Evolutionary conservation across 2,888 invertebrate species (phyloP).

Genomic region (Rhingia rostrata): DNA sequence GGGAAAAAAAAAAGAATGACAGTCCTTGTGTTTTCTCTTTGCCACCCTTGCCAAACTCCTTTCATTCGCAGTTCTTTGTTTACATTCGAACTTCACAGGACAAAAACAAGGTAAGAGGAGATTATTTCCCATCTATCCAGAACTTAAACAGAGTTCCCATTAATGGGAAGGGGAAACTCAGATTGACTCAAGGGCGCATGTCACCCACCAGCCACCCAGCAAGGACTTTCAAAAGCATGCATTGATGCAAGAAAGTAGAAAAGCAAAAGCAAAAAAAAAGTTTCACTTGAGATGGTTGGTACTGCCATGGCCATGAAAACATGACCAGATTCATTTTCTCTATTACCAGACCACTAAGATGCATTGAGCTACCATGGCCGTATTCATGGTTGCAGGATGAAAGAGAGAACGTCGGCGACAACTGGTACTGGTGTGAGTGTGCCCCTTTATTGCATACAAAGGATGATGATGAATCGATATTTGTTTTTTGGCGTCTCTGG

Average conservation of each 20-base stretch:
- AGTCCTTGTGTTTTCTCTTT: slow-evolving; percentile 18
- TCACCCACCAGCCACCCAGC: slow-evolving; percentile 21
- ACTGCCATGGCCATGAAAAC: slow-evolving; percentile 59
- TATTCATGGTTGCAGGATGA: slow-evolving; percentile 36
- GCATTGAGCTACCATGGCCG: slow-evolving; percentile 18
- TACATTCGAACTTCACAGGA: slow-evolving; percentile 47
- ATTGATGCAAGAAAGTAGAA: slow-evolving; percentile 2
- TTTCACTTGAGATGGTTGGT: slow-evolving; percentile 14
- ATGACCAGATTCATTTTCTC: slow-evolving; percentile 50
- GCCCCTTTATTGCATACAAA: slow-evolving; percentile 15
- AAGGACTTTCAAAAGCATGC: slow-evolving; percentile 41
- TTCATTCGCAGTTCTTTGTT: slow-evolving; percentile 41
- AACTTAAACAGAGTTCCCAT: slow-evolving; percentile 9
- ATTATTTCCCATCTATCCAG: slow-evolving; percentile 23
- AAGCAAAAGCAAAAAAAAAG: neutral
- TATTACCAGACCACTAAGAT: slow-evolving; percentile 20
- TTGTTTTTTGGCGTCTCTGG: slow-evolving; percentile 43
- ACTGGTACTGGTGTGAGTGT: slow-evolving; percentile 8
- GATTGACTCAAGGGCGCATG: slow-evolving; percentile 39
- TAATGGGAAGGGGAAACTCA: neutral
- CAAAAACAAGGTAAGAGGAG: slow-evolving; percentile 9
- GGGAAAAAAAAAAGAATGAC: slow-evolving; percentile 21
- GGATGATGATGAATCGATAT: slow-evolving; percentile 61
- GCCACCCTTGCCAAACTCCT: neutral
- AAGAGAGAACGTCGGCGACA: neutral